Conservation (phyloP, 2,888 invertebrate genomes). For the Agrypnus murinus region DNA sequence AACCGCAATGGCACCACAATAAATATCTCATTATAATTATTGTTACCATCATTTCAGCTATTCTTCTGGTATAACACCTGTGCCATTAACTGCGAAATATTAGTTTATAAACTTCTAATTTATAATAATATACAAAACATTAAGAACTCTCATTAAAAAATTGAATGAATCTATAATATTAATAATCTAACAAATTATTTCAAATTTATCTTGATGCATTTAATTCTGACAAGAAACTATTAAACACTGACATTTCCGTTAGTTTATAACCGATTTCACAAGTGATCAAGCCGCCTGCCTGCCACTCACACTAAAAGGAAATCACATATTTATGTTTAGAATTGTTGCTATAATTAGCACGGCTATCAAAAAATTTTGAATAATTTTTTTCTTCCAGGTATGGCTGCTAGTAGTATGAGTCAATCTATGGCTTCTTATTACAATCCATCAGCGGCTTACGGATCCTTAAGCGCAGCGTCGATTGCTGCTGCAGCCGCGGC, state of each 20-base stretch:
- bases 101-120: too few relatives aligned
- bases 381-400: constrained; percentile 72
- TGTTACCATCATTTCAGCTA: constrained; percentile 9
- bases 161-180: not conserved
- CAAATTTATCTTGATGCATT: constrained; percentile 10
- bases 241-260: constrained; percentile 9
- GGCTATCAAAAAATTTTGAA: not conserved
- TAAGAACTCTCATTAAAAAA: not conserved
- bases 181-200: constrained; percentile 3
- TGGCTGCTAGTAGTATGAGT: constrained; percentile 80
- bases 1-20: constrained; percentile 62
- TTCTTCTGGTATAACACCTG: constrained; percentile 10
- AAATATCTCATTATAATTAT: constrained; percentile 60
- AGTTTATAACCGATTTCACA: not conserved
- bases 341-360: too few relatives aligned
- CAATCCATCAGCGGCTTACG: constrained; percentile 81
- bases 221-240: constrained; percentile 3
- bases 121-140: too few relatives aligned
- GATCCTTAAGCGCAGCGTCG: constrained; percentile 82
- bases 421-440: constrained; percentile 84
- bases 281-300: too few relatives aligned
- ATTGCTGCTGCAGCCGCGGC: constrained; percentile 83
- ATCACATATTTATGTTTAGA: too few relatives aligned
- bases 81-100: not conserved
- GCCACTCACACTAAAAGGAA: too few relatives aligned